Conservation (phyloP, 64 coral and sea anemone genomes). For the Stichodactyla helianthus region DNA sequence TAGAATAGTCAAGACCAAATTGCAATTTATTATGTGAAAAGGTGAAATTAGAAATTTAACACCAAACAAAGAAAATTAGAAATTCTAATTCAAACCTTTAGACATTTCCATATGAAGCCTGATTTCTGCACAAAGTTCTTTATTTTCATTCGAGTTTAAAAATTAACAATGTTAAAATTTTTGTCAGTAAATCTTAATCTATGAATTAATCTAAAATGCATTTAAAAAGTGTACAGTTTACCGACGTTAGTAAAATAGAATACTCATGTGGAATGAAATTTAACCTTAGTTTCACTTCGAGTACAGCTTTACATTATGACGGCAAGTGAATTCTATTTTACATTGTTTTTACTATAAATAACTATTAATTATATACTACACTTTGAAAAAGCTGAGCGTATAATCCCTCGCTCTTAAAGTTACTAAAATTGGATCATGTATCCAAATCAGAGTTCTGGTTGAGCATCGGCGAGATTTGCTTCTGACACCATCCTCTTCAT, state of each 20-base stretch:
- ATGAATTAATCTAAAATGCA: no score
- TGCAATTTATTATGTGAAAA: neutral
- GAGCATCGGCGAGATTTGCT: neutral
- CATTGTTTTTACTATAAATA: neutral
- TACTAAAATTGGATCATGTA: neutral
- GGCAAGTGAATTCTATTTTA: neutral
- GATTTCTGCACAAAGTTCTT: no score
- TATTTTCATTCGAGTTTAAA: no score
- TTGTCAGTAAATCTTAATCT: no score
- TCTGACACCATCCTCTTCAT: neutral
- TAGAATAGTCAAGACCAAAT: neutral
- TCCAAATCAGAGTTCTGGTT: neutral
- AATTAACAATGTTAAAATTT: no score
- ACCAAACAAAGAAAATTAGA: neutral
- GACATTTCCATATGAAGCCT: no score
- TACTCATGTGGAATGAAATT: no score
- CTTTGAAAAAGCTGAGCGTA: neutral
- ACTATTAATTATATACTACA: neutral
- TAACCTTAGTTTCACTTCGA: no score
- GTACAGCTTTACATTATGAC: neutral
- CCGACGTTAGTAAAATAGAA: no score
- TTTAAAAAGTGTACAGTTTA: no score
- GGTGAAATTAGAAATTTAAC: neutral
- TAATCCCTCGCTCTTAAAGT: neutral
- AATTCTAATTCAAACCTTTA: neutral